Conservation (phyloP, 2,797 vertebrate genomes). For the Morelia viridis region DNA sequence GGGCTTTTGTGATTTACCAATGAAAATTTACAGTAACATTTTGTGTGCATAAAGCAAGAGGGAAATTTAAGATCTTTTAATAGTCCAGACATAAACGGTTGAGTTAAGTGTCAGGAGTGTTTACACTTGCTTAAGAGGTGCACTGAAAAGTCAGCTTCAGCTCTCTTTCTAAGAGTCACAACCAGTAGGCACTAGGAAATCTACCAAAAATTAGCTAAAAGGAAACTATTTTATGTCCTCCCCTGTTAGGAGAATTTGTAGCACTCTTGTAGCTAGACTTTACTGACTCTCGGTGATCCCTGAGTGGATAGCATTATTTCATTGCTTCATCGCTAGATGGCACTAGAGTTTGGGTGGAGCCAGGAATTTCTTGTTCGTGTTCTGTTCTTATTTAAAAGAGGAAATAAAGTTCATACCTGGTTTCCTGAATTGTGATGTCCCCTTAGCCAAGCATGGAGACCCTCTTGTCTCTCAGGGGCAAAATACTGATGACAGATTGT, state of each 20-base stretch:
- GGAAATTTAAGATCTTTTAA: neutral
- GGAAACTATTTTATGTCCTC: too few species aligned
- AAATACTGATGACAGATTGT: too few species aligned
- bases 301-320: neutral
- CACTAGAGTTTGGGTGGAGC: neutral
- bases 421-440: neutral
- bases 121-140: neutral
- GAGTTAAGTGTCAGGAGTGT: too few species aligned
- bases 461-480: neutral
- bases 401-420: neutral
- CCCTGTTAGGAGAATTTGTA: neutral
- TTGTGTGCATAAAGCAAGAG: neutral
- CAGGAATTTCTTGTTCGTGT: neutral
- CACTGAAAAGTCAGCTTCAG: too few species aligned
- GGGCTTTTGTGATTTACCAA: neutral
- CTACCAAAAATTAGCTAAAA: neutral
- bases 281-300: neutral
- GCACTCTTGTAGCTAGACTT: too few species aligned
- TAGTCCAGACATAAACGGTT: neutral
- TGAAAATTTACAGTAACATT: neutral
- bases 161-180: neutral
- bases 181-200: neutral
- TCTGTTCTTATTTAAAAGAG: neutral
- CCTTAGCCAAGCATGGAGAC: neutral
- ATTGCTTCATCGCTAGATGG: neutral